Evolutionary conservation across 2,888 invertebrate genomes (phyloP).

Genomic region (Cephus rjabovi): DNA sequence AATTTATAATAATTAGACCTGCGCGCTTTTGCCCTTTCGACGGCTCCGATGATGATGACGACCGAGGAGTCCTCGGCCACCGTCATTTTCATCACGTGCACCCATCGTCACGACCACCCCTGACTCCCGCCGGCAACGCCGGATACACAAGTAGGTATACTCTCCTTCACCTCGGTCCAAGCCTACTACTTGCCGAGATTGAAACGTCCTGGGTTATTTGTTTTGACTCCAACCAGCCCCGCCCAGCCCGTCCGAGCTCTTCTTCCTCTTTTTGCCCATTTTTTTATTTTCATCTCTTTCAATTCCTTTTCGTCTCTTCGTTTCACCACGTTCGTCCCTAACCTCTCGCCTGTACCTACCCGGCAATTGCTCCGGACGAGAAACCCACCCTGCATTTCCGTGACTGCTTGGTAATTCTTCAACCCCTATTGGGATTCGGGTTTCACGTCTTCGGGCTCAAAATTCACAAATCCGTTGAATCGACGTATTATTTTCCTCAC

Average conservation of each 20-base stretch:
- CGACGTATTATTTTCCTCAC: background rate
- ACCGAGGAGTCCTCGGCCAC: background rate
- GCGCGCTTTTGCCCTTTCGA: conserved; percentile 1
- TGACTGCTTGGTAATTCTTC: background rate
- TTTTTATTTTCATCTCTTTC: background rate
- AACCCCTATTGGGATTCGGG: background rate
- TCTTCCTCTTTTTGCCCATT: background rate
- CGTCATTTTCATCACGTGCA: background rate
- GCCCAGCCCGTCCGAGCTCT: conserved; percentile 50
- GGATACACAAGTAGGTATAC: background rate
- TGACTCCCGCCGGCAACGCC: background rate
- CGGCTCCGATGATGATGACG: conserved; percentile 1
- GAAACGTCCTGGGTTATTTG: conserved; percentile 62
- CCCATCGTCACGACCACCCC: background rate
- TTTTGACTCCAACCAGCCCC: conserved; percentile 57
- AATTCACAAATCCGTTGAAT: background rate
- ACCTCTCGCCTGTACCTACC: background rate
- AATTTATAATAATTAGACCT: conserved; percentile 52
- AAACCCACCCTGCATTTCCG: background rate
- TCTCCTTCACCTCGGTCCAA: background rate
- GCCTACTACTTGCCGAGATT: conserved; percentile 41
- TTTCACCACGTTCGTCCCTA: background rate
- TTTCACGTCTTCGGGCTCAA: background rate
- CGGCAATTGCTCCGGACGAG: background rate
- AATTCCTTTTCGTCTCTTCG: background rate